Evolutionary conservation across 2,797 vertebrate species (phyloP), one percentile per base, ranked within the genome.

Genomic region (Poeciliopsis infans): DNA sequence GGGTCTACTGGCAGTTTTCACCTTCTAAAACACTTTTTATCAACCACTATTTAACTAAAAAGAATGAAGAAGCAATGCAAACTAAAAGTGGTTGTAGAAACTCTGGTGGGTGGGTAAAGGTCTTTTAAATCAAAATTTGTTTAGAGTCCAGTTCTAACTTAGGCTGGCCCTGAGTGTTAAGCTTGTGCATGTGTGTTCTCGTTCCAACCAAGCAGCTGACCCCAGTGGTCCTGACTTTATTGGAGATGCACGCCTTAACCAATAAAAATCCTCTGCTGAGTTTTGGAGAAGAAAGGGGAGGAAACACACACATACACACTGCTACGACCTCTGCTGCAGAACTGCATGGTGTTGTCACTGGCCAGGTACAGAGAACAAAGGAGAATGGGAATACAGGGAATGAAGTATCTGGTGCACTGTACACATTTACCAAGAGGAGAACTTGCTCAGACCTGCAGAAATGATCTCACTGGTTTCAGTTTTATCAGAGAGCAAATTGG

Each of bases 391-490:
- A 36, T 13, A 25, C 61, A 46, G 66, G 66, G 71, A 75, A 71
- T 20, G 43, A 78, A 76, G 81, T 79, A 80, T 74, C 81, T 61
- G 41, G 85, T 31, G 66, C 66, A 75, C 74, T 43, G 45, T 75
- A 81, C 74, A 31, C 12, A 70, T 55, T 88, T 83, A 82, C 55
- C 87, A 84, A 83, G 83, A 90, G 85, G 88, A 82, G 64, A 84
- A 92, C 79, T 33, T 81, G 79, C 83, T 92, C 83, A 46, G 13
- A 82, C 77, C 43, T 78, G 79, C 79, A 85, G 85, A 89, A 74
- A 80, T 81, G 23, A 80, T 87, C 83, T 88, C 59, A 83, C 31
- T 73, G 83, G 81, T 77, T 47, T 86, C 72, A 83, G 28, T 71
- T 46, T 57, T 76, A 31, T 61, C 5, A 72, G 33, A 75, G 46